Evolutionary conservation across 2,113 vertebrate species (phyloP).

Genomic region (Oxyruncus cristatus): DNA sequence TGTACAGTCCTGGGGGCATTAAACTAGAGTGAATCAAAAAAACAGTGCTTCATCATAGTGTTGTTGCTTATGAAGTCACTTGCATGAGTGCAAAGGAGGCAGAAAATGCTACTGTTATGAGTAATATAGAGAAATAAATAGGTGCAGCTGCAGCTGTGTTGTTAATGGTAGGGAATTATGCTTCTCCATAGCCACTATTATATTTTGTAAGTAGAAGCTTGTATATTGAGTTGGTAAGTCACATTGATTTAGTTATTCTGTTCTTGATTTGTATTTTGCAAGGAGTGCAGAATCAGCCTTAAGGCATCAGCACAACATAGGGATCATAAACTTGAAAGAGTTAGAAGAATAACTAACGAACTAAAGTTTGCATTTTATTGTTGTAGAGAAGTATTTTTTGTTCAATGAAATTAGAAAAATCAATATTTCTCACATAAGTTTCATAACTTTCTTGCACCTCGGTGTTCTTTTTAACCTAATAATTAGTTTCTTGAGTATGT

Average conservation of each 20-base stretch:
- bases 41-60: neutral
- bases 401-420: neutral
- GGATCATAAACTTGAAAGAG: neutral
- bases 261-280: neutral
- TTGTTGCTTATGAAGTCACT: neutral
- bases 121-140: neutral
- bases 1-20: neutral
- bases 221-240: neutral
- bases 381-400: neutral
- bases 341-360: neutral
- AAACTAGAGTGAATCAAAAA: accelerated
- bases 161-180: neutral
- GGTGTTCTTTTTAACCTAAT: neutral
- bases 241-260: neutral
- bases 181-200: neutral
- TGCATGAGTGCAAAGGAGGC: neutral
- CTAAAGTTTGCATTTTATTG: neutral
- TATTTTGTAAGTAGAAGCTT: neutral
- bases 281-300: neutral
- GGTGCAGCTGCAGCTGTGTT: neutral
- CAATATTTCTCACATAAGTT: neutral
- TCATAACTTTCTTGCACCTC: neutral
- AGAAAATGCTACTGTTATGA: neutral
- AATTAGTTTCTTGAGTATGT: neutral
- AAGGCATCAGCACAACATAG: neutral